Evolutionary conservation across 2,797 vertebrate genomes (phyloP), one percentile per base, ranked within the genome.

Genomic region (Rhyacichthys aspro): DNA sequence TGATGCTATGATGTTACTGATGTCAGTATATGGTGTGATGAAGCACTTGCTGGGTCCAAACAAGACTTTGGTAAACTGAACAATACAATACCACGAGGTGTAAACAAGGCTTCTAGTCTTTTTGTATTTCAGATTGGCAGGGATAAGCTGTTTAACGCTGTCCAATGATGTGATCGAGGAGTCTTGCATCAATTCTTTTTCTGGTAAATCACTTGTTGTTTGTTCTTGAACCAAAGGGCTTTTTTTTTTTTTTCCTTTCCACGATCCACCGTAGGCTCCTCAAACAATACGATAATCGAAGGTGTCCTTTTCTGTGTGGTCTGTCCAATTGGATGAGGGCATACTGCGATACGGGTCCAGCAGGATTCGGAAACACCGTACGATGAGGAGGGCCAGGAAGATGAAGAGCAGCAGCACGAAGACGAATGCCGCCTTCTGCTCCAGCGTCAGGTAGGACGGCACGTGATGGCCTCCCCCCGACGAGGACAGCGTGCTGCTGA

Each of bases 331-430:
- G 77, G 94, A 94, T 7, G 93, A 93, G 14, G 94, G 93, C 93
- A 94, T 95, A 78, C 93, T 94, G 63, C 91, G 93, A 83, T 95
- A 95, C 0, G 93, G 94, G 78, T 95, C 94, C 46, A 95, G 88
- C 68, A 95, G 91, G 85, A 95, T 95, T 55, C 93, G 90, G 85
- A 94, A 95, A 67, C 94, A 95, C 47, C 93, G 93, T 59, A 94
- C 90, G 5, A 95, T 94, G 61, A 95, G 92, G 52, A 95, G 87
- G 9, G 93, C 94, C 78, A 95, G 85, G 87, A 95, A 94, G 79
- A 95, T 90, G 75, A 95, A 94, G 71, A 95, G 93, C 59, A 95
- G 91, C 83, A 94, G 82, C 75, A 95, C 91, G 8, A 94, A 93
- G 76, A 94, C 85, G 41, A 95, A 94, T 43, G 94, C 93, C 0